These are phyloP conservation scores for Andrena cerasifolii DNA, from an alignment of 1,140 invertebrate species.

Conservation along the genomic window DNA sequence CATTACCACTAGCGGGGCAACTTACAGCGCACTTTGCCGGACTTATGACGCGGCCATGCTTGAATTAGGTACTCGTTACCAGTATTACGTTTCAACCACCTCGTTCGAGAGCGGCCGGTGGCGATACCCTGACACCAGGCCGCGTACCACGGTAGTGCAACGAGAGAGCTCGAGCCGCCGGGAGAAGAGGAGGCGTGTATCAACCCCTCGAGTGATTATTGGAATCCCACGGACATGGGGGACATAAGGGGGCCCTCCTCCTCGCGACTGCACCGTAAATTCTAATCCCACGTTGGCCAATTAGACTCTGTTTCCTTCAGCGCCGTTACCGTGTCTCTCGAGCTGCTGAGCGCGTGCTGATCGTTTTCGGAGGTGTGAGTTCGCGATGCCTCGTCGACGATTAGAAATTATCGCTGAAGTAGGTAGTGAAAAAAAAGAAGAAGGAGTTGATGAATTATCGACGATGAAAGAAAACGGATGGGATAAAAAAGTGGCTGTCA, in stretches of 20 bases:
- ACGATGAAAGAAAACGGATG: neutral
- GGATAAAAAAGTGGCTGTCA: slow-evolving; percentile 28
- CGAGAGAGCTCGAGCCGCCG: too few species aligned
- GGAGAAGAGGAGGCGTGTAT: neutral
- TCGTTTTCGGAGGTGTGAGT: slow-evolving; percentile 12
- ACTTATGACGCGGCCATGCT: slow-evolving; percentile 76
- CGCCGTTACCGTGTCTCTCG: too few species aligned
- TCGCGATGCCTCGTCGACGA: slow-evolving; percentile 1
- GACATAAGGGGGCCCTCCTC: too few species aligned
- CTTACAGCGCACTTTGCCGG: slow-evolving; percentile 77
- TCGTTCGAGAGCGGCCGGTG: slow-evolving; percentile 49
- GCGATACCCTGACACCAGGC: slow-evolving; percentile 15
- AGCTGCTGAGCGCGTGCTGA: neutral
- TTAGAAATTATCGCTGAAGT: slow-evolving; percentile 11
- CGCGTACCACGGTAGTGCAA: slow-evolving; percentile 21
- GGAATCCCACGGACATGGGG: neutral
- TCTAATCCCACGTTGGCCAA: neutral
- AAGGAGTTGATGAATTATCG: slow-evolving; percentile 45
- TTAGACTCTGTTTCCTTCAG: too few species aligned
- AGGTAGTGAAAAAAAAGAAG: slow-evolving; percentile 13
- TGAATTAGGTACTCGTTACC: slow-evolving; percentile 80
- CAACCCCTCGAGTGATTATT: neutral
- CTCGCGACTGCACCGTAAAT: neutral
- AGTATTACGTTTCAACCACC: slow-evolving; percentile 76
- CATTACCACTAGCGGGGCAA: slow-evolving; percentile 75